These are phyloP conservation scores for Scalopus aquaticus DNA, from an alignment of 2,113 vertebrate species.

Conservation along the genomic window DNA sequence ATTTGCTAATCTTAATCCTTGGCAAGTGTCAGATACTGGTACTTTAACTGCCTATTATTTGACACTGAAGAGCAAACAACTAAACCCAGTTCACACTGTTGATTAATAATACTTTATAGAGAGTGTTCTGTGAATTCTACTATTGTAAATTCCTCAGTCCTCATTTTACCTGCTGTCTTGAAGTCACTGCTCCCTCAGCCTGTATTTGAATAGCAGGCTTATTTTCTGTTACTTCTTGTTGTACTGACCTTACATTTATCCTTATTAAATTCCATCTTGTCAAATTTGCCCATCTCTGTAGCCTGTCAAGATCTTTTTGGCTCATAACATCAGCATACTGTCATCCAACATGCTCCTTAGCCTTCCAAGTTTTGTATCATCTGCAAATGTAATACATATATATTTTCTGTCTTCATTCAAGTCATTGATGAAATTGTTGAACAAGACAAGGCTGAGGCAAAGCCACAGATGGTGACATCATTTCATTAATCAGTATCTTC, in stretches of 20 bases:
- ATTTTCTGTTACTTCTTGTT: background rate
- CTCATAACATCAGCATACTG: background rate
- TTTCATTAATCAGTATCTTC: slow-evolving; percentile 53
- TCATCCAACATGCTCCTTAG: slow-evolving; percentile 16
- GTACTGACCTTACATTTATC: slow-evolving; percentile 26
- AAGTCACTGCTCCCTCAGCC: background rate
- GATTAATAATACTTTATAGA: background rate
- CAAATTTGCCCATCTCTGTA: slow-evolving; percentile 24
- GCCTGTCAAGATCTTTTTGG: slow-evolving; percentile 52
- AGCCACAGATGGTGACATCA: slow-evolving; percentile 31
- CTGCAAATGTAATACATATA: background rate
- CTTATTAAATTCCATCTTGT: slow-evolving; percentile 47
- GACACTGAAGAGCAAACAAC: background rate
- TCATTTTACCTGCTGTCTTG: background rate
- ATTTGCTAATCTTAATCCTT: background rate
- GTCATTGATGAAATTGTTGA: slow-evolving; percentile 34
- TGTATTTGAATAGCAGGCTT: background rate
- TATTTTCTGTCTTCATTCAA: slow-evolving; percentile 61
- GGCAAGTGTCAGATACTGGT: background rate
- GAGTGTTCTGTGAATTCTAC: background rate
- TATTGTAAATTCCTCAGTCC: background rate
- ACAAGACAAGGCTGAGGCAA: slow-evolving; percentile 13
- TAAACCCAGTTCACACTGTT: background rate
- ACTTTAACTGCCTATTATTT: background rate
- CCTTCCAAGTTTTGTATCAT: slow-evolving; percentile 33